Evolutionary conservation across 35 echinoderm and acorn worm genomes (phyloP), one percentile per base, ranked within the genome.

Genomic region (Hemicentrotus pulcherrimus): DNA sequence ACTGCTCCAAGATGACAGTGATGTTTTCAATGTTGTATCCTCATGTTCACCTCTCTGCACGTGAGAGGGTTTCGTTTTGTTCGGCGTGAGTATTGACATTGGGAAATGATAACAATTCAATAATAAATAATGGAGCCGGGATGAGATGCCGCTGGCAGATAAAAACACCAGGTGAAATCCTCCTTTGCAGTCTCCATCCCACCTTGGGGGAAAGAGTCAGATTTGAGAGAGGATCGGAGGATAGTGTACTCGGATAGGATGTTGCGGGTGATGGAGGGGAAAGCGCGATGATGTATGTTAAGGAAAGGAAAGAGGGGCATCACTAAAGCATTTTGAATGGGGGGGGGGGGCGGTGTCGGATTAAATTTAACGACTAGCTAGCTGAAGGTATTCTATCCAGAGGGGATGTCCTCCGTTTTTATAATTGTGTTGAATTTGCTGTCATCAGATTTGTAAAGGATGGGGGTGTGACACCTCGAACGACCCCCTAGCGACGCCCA

Each of bases 71-170:
- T 78, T n/a, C 65, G 65, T 78, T 78, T 78, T 78, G 22, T 28
- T 78, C 22, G 22, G 65, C 65, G 65, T 78, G 65, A 78, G 4
- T 78, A 78, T 78, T 78, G 65, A 78, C 65, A 78, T 78, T 78
- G 65, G 65, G 65, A 78, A 78, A 78, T 78, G 65, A 78, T 22
- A 78, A 78, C 65, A 78, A 78, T 78, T 78, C 65, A 78, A 78
- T 78, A 15, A 78, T 30, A 78, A 78, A 22, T n/a, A 78, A 78
- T 78, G 65, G 65, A 78, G 65, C 22, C n/a, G 65, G 65, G 65
- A 78, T 78, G 65, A n/a, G 65, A n/a, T 78, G 65, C 65, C 65
- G 65, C 15, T 78, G 65, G 65, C 65, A 24, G 65, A 78, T 5
- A 78, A 22, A 78, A 78, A 78, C 65, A 78, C 65, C 65, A 78